phyloP scores from a whole-genome alignment of 2,797 vertebrate genomes.

The Hippopotamyrus pictus region DNA sequence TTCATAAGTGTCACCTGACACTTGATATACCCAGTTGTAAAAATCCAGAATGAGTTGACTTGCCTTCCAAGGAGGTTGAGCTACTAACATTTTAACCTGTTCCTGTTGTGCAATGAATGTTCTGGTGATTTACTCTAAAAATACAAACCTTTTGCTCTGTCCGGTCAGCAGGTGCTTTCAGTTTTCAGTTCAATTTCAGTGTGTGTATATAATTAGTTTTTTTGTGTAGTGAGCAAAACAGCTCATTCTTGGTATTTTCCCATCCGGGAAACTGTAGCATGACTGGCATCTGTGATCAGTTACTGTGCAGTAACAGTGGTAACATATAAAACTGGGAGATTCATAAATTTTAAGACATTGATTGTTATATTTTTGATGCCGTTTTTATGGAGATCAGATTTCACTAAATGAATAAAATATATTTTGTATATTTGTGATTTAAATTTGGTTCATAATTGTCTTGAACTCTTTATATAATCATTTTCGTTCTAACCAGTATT shows the following conservation, averaged over 20 bases:
- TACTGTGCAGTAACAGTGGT: not conserved
- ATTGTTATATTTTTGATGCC: not conserved
- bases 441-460: not conserved
- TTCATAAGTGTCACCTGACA: not conserved
- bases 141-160: not conserved
- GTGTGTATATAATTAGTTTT: not conserved
- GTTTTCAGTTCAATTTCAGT: not conserved
- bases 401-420: conserved; percentile 14
- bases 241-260: not conserved
- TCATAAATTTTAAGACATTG: not conserved
- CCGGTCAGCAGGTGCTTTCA: not conserved
- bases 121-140: not conserved
- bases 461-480: not conserved
- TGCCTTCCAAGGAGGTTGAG: not conserved
- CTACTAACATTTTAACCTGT: not conserved
- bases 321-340: not conserved
- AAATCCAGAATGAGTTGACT: not conserved
- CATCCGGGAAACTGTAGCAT: not conserved
- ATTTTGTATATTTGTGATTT: conserved; percentile 2
- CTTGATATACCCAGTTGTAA: not conserved
- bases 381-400: not conserved
- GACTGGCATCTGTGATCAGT: not conserved
- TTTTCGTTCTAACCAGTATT: not conserved
- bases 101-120: not conserved
- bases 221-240: not conserved